A percentile compares a stretch with the other conserved stretches of the same genome.
These are phyloP conservation scores for Melanotus villosus DNA, from an alignment of 2,888 invertebrate species.

Conservation along the genomic window DNA sequence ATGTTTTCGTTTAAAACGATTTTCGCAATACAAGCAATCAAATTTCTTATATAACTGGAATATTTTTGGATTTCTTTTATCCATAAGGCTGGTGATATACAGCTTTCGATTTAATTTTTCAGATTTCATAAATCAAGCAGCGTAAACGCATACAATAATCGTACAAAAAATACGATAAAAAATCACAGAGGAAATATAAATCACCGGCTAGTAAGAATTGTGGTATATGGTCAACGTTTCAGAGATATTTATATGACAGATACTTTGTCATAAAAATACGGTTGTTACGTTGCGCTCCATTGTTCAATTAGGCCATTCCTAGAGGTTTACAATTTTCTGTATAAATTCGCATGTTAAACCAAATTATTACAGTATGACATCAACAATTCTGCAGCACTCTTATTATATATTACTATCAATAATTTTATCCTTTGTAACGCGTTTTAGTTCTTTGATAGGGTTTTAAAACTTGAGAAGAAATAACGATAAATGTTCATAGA, in stretches of 20 bases:
- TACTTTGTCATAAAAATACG: constrained; percentile 39
- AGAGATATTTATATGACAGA: constrained; percentile 44
- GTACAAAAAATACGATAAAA: constrained; percentile 40
- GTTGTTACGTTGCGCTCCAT: constrained; percentile 35
- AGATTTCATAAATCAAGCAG: constrained; percentile 40
- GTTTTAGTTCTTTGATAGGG: too few species aligned
- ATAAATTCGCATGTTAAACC: neutral
- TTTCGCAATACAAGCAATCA: too few species aligned
- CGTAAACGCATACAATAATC: constrained; percentile 42
- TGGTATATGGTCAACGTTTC: constrained; percentile 42
- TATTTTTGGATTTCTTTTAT: constrained; percentile 6
- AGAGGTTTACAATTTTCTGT: neutral
- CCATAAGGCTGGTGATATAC: constrained; percentile 12
- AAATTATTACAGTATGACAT: too few species aligned
- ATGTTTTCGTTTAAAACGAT: too few species aligned
- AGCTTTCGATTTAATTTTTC: constrained; percentile 36
- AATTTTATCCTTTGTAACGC: too few species aligned
- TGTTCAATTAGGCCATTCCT: constrained; percentile 38
- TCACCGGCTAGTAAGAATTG: constrained; percentile 42
- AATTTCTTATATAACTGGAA: constrained; percentile 4
- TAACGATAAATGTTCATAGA: too few species aligned
- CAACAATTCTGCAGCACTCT: too few species aligned
- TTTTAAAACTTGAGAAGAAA: too few species aligned
- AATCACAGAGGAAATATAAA: constrained; percentile 42
- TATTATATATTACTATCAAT: too few species aligned